Evolutionary conservation across 1,140 invertebrate genomes (phyloP).

Genomic region (Drosophila pseudoananassae): DNA sequence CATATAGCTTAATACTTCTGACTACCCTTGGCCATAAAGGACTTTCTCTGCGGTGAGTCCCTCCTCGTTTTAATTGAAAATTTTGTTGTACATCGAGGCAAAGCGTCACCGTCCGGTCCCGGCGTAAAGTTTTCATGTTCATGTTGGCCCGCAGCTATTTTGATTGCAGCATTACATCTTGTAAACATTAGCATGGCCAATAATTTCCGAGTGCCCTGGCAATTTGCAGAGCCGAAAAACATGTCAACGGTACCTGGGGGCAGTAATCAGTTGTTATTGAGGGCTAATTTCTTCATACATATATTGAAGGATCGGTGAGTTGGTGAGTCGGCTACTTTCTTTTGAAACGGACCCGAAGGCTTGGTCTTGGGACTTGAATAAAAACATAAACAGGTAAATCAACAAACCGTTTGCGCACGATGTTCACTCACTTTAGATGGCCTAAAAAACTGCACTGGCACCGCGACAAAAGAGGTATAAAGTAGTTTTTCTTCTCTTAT

Average conservation of each 20-base stretch:
- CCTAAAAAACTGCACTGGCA: conserved; percentile 11
- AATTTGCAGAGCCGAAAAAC: conserved; percentile 60
- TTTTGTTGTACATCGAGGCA: conserved; percentile 3
- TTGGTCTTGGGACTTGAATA: conserved; percentile 4
- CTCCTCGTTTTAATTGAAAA: conserved; percentile 29
- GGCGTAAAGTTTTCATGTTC: conserved; percentile 43
- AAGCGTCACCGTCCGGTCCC: neutral
- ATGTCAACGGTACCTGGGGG: conserved; percentile 68
- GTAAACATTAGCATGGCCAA: conserved; percentile 79
- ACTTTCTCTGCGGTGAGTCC: conserved; percentile 29
- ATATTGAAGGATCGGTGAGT: conserved; percentile 11
- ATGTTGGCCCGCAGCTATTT: conserved; percentile 75
- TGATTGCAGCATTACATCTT: conserved; percentile 70
- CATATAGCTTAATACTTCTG: no score
- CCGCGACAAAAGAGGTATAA: neutral
- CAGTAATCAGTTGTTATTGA: conserved; percentile 53
- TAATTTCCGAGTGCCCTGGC: conserved; percentile 56
- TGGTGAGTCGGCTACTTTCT: conserved; percentile 58
- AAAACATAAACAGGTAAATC: conserved; percentile 53
- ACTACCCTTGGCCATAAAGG: neutral
- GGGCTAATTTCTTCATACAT: conserved; percentile 72
- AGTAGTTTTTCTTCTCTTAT: no score
- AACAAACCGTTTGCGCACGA: conserved; percentile 72
- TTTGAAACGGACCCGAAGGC: conserved; percentile 21
- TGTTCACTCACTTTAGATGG: conserved; percentile 49